Evolutionary conservation across 1,140 invertebrate species (phyloP).

Genomic region (Drosophila parabipectinata): DNA sequence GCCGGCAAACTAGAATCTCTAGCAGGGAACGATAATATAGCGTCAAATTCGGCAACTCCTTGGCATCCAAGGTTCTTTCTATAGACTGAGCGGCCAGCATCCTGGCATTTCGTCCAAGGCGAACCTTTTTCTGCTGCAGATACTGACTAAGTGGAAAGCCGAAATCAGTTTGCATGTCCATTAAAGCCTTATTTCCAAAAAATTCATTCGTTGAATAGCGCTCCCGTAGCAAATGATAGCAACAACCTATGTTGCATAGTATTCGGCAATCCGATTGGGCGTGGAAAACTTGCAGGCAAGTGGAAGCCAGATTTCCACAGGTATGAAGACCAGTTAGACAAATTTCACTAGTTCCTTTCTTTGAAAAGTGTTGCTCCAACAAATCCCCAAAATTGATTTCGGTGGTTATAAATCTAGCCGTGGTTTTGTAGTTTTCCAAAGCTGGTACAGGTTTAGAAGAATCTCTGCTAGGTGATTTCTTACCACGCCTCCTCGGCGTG

Average conservation of each 20-base stretch:
- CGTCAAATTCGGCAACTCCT: conserved; percentile 86
- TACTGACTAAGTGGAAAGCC: conserved; percentile 89
- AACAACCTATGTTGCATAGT: conserved; percentile 94
- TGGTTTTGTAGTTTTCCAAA: conserved; percentile 84
- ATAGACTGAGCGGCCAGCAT: conserved; percentile 93
- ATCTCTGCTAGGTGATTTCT: conserved; percentile 30
- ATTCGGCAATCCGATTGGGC: conserved; percentile 85
- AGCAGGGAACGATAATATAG: conserved; percentile 90
- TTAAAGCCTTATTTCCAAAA: conserved; percentile 66
- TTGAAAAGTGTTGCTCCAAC: conserved; percentile 84
- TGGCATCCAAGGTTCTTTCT: conserved; percentile 86
- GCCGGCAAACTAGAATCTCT: conserved; percentile 86
- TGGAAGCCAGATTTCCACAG: conserved; percentile 93
- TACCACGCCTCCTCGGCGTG: conserved; percentile 58
- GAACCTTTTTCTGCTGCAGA: conserved; percentile 85
- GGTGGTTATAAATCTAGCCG: conserved; percentile 84
- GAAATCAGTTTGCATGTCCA: conserved; percentile 53
- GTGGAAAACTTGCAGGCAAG: conserved; percentile 90
- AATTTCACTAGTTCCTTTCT: conserved; percentile 74
- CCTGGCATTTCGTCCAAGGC: conserved; percentile 90
- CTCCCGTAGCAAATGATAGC: conserved; percentile 94
- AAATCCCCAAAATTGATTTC: conserved; percentile 85
- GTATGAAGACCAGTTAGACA: conserved; percentile 93
- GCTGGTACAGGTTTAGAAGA: neutral
- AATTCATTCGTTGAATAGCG: conserved; percentile 79